Evolutionary conservation across 2,888 invertebrate genomes (phyloP), one percentile per base, ranked within the genome.

Genomic region (Allacma fusca): DNA sequence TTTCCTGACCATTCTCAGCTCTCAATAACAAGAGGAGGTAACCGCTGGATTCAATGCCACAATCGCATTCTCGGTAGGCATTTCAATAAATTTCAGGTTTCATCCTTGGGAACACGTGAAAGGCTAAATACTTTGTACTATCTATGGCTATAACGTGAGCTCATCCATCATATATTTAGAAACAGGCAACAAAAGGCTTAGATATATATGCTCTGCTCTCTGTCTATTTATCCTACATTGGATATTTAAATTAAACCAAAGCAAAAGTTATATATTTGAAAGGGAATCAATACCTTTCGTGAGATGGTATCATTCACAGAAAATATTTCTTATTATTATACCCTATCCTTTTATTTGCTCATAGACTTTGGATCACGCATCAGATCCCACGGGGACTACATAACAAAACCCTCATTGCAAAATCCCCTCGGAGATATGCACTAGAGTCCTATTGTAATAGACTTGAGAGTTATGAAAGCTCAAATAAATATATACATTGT

Each of bases 41-140:
- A 62, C 62, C 9, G 62, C 62, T 62, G 62, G 62, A 62, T 62
- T 62, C 62, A 62, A 62, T 62, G 62, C 62, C 62, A 62, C 62
- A 50, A 50, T 50, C 62, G 62, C 2, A 62, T 62, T 62, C 62
- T 12, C 50, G 9, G 62, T 62, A 62, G 23, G 26, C 24, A 62
- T 62, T 62, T 62, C 62, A 24, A 62, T 62, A 12, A 62, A 62
- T 62, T 62, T 62, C 24, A 23, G 62, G 62, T 62, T 62, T 62
- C 62, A 62, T 62, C 62, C 62, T 62, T 62, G 62, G 24, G 26
- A 62, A 21, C 62, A 23, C 62, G 62, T 62, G 62, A 62, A 62
- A 24, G 62, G 62, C 26, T 62, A 50, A 50, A 50, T 50, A 50
- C 9, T n/a, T 50, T 50, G 50, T 50, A 50, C 2, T 9, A 5